A percentile compares a stretch with the other conserved stretches of the same genome.
Conservation (phyloP, 37 sponge, comb jelly and placozoan species). For the Haliclona indistincta region DNA sequence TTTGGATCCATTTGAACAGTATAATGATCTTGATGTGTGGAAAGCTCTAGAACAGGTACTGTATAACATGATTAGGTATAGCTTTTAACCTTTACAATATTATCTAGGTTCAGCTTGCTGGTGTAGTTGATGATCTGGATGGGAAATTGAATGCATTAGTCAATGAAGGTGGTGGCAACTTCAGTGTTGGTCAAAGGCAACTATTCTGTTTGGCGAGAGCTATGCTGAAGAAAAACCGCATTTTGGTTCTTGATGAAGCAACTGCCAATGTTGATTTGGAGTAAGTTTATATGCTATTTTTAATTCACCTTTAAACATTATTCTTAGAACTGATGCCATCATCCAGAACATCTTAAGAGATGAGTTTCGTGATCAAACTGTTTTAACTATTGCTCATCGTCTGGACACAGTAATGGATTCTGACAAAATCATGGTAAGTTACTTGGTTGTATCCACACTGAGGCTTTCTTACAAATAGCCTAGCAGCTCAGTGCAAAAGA, state of each 20-base stretch:
- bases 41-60: constrained; percentile 76
- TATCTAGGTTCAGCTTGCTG: too few relatives aligned
- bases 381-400: too few relatives aligned
- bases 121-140: too few relatives aligned
- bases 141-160: constrained; percentile 68
- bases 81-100: too few relatives aligned
- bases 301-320: too few relatives aligned
- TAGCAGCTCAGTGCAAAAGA: too few relatives aligned
- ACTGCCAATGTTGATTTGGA: constrained; percentile 84
- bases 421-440: constrained; percentile 76
- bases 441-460: too few relatives aligned
- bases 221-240: constrained; percentile 71
- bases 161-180: constrained; percentile 82
- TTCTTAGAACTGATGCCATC: too few relatives aligned
- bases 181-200: constrained; percentile 88
- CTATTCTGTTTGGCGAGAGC: constrained; percentile 86
- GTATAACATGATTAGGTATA: too few relatives aligned
- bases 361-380: constrained; percentile 78
- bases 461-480: too few relatives aligned
- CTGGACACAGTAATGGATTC: too few relatives aligned
- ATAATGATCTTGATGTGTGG: constrained; percentile 76
- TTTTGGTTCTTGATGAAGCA: constrained; percentile 86
- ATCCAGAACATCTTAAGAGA: constrained; percentile 80
- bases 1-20: constrained; percentile 86
- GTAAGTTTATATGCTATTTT: too few relatives aligned